These are phyloP conservation scores for Cygnus atratus DNA, from an alignment of 2,113 vertebrate species.

Conservation along the genomic window DNA sequence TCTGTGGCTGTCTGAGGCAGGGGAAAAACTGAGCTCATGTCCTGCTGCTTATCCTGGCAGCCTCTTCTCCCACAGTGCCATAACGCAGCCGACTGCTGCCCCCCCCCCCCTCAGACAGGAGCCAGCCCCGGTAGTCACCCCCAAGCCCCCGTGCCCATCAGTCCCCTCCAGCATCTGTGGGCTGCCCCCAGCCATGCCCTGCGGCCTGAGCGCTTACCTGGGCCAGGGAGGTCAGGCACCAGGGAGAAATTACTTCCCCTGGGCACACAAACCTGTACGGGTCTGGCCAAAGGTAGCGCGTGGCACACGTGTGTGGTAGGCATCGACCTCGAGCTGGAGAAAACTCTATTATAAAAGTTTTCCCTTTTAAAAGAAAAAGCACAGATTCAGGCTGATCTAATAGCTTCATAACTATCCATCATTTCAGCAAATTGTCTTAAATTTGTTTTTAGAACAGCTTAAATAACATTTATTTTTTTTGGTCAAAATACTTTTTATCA, in stretches of 20 bases:
- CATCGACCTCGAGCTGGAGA: background rate
- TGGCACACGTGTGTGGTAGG: background rate
- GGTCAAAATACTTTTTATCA: background rate
- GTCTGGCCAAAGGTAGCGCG: background rate
- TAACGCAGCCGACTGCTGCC: too few species aligned
- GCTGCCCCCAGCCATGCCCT: too few species aligned
- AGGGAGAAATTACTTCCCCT: background rate
- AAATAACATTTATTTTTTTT: background rate
- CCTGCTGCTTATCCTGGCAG: accelerated
- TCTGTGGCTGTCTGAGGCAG: background rate
- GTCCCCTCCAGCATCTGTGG: too few species aligned
- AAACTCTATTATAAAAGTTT: background rate
- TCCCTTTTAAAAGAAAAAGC: background rate
- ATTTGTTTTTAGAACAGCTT: background rate
- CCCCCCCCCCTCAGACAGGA: too few species aligned
- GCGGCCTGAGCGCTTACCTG: too few species aligned
- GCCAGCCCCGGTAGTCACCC: too few species aligned
- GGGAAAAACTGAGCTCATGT: background rate
- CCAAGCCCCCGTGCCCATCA: too few species aligned
- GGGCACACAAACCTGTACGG: background rate
- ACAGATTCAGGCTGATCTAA: background rate
- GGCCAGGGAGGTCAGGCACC: background rate
- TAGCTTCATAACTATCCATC: background rate
- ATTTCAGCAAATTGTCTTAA: background rate
- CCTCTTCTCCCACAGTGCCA: accelerated